A percentile compares a stretch with the other conserved stretches of the same genome.
These are phyloP conservation scores for Anolis apletophallus DNA, from an alignment of 2,797 vertebrate species.

Conservation along the genomic window DNA sequence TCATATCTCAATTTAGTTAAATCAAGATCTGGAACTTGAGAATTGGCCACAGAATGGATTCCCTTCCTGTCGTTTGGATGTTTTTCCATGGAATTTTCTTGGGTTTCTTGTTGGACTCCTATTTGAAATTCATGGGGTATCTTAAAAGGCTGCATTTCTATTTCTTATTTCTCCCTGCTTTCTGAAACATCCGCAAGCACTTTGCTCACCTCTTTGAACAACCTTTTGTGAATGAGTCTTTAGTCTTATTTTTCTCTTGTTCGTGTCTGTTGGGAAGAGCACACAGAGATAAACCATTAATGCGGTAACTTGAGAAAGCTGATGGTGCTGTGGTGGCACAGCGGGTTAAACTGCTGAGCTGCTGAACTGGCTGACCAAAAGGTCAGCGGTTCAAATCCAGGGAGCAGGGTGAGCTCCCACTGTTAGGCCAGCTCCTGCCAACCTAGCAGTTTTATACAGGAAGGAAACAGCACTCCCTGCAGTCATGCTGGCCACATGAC, in stretches of 20 bases:
- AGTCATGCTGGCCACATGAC: no score
- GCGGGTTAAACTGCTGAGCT: no score
- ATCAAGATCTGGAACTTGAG: neutral
- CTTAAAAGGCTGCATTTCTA: neutral
- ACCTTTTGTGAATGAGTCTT: neutral
- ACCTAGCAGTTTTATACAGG: no score
- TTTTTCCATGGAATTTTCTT: neutral
- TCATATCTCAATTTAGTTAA: neutral
- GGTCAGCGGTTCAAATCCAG: no score
- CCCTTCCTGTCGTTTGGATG: neutral
- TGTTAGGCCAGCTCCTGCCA: no score
- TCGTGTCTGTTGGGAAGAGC: neutral
- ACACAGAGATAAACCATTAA: neutral
- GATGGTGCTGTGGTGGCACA: no score
- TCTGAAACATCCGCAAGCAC: neutral
- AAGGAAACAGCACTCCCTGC: no score
- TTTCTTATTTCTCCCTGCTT: neutral
- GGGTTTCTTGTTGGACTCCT: neutral
- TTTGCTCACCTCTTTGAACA: neutral
- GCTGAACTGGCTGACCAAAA: no score
- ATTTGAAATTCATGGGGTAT: neutral
- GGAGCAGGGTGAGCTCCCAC: no score
- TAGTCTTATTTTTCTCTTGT: neutral
- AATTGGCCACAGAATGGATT: neutral
- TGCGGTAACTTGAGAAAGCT: no score